phyloP scores from a whole-genome alignment of 2,113 vertebrate genomes.

The Mus spicilegus region DNA sequence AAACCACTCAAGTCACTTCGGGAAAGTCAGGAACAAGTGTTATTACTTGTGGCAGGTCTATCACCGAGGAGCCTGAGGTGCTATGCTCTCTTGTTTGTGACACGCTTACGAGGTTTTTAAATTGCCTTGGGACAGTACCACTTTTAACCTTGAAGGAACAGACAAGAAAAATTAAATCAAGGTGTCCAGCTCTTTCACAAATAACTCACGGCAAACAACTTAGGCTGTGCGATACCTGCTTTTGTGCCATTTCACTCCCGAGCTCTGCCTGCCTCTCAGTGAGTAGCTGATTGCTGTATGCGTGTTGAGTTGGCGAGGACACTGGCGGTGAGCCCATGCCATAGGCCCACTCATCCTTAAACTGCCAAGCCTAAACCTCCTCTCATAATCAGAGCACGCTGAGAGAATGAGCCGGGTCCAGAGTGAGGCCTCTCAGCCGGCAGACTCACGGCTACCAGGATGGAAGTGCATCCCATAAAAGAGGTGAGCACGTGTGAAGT shows the following conservation, averaged over 20 bases:
- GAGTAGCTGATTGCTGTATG: neutral
- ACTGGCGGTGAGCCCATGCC: neutral
- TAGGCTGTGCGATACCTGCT: neutral
- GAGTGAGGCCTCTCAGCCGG: neutral
- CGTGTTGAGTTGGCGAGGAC: neutral
- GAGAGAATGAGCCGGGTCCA: neutral
- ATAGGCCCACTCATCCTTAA: neutral
- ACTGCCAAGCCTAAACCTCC: neutral
- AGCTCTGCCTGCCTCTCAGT: neutral
- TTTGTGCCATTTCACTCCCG: neutral
- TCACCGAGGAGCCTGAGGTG: neutral
- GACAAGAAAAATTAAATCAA: constrained; percentile 58
- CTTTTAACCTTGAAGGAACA: constrained; percentile 41
- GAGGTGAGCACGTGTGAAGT: neutral
- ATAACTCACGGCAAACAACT: neutral
- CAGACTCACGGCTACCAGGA: neutral
- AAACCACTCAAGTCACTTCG: neutral
- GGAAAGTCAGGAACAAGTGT: neutral
- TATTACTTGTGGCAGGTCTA: constrained; percentile 32
- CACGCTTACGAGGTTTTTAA: constrained; percentile 19
- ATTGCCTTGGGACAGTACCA: constrained; percentile 7
- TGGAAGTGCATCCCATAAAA: neutral
- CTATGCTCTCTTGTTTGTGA: neutral
- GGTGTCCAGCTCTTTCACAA: constrained; percentile 11
- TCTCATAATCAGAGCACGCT: neutral